These are phyloP conservation scores for Cyprinella venusta DNA, from an alignment of 2,797 vertebrate species.

Conservation along the genomic window DNA sequence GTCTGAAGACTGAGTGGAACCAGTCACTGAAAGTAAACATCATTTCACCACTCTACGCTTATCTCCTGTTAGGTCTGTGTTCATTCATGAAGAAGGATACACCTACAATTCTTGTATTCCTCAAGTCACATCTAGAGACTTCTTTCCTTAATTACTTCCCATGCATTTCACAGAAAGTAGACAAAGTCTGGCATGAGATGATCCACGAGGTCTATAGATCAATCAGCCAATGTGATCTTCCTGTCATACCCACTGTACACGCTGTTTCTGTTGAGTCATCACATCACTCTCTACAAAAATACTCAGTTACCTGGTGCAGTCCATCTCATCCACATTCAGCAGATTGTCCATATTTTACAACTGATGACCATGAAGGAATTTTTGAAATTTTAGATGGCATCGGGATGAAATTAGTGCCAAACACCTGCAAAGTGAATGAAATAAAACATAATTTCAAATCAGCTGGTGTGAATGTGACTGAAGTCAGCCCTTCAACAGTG, in stretches of 20 bases:
- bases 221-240: constrained; percentile 63
- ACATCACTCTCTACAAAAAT: background rate
- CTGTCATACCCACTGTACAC: constrained; percentile 76
- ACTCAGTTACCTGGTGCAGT: constrained; percentile 68
- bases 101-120: fast-evolving
- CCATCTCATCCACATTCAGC: constrained; percentile 61
- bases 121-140: background rate
- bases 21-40: constrained; percentile 71
- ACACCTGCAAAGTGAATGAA: background rate
- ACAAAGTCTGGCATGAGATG: constrained; percentile 76
- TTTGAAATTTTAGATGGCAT: constrained; percentile 67
- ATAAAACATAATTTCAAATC: constrained; percentile 63
- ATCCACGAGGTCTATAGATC: constrained; percentile 75
- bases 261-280: constrained; percentile 39
- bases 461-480: constrained; percentile 66
- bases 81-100: constrained; percentile 29
- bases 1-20: constrained; percentile 79
- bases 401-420: constrained; percentile 75
- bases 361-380: fast-evolving
- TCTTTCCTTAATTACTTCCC: constrained; percentile 78
- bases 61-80: constrained; percentile 74
- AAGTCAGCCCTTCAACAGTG: constrained; percentile 64
- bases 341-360: constrained; percentile 64
- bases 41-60: constrained; percentile 80
- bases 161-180: constrained; percentile 38